Evolutionary conservation across 1,140 invertebrate species (phyloP), one percentile per base, ranked within the genome.

Genomic region (Charaxes varanes): DNA sequence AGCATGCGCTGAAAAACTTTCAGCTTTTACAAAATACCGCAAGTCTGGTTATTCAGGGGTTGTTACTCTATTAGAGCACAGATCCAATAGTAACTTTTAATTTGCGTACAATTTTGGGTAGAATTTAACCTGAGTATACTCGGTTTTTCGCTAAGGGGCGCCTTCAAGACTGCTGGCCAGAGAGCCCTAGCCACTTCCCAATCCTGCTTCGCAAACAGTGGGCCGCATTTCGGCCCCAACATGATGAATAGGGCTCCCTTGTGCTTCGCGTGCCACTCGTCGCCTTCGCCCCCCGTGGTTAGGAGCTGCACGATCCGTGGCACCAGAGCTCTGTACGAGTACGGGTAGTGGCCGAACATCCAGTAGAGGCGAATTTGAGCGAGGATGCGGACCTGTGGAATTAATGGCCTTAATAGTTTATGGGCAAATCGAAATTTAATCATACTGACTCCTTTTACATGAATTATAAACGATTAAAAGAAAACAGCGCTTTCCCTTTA

Each of bases 161-260:
- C 68, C 11, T 51, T 72, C 8, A 82, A 32, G 7, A 82, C 47
- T 0, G 73, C 89, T 1, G 93, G 91, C 94, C 94, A 96, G 3
- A 95, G 62, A 12, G 86, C 69, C 11, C 76, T 67, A 2, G 96
- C 80, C 2, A 90, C 84, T 1, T 89, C 83, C 94, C 94, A 97
- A 69, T 94, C 89, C 38, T 90, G 88, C 56, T 90, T 89, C 4
- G 89, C 87, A 2, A 92, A 70, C 4, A 95, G 69, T 1, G 90
- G 88, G 0, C 83, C 80, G 1, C 56, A 40, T 23, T 90, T 89
- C 0, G 88, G 87, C 2, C 91, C 90, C 8, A 92, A 64, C 11
- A 97, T 72, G 12, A 96, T 85, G 73, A 92, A 93, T 8, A 97
- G 71, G 4, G 89, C 88, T 17, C 95, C 95, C 34, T 82, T 82